Conservation (phyloP, 2,888 invertebrate genomes). For the Gryllus longicercus region DNA sequence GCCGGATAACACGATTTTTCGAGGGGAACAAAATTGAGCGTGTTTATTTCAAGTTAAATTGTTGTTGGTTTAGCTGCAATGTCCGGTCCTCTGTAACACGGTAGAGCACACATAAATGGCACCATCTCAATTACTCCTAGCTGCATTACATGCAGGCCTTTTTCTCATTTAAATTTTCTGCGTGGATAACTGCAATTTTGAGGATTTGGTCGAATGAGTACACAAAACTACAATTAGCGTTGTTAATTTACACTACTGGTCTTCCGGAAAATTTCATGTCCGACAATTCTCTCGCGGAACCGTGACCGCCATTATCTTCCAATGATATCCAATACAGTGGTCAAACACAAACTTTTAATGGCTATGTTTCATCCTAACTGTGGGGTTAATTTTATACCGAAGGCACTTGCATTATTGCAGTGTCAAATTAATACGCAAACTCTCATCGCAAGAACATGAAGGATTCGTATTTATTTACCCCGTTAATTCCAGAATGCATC, state of each 20-base stretch:
- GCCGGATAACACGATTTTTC: too few relatives aligned
- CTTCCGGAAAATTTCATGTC: slow-evolving; percentile 17
- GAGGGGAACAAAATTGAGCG: too few relatives aligned
- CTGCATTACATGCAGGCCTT: not conserved
- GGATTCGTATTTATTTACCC: too few relatives aligned
- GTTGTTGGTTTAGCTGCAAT: too few relatives aligned
- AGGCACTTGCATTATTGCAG: too few relatives aligned
- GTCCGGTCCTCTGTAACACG: too few relatives aligned
- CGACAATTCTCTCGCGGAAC: slow-evolving; percentile 17
- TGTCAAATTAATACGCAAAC: too few relatives aligned
- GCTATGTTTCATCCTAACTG: not conserved
- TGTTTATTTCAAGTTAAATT: too few relatives aligned
- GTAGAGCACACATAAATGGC: not conserved
- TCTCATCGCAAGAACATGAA: too few relatives aligned
- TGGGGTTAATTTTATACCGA: not conserved
- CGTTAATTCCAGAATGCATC: too few relatives aligned
- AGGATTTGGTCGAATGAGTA: not conserved
- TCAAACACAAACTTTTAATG: not conserved
- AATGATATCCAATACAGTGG: slow-evolving; percentile 2
- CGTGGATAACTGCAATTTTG: not conserved
- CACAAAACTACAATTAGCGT: slow-evolving; percentile 9
- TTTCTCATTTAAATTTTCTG: slow-evolving; percentile 17
- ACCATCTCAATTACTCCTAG: slow-evolving; percentile 1
- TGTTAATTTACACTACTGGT: slow-evolving; percentile 9
- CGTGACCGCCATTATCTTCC: not conserved